Evolutionary conservation across 2,888 invertebrate species (phyloP).

Genomic region (Abrostola tripartita): DNA sequence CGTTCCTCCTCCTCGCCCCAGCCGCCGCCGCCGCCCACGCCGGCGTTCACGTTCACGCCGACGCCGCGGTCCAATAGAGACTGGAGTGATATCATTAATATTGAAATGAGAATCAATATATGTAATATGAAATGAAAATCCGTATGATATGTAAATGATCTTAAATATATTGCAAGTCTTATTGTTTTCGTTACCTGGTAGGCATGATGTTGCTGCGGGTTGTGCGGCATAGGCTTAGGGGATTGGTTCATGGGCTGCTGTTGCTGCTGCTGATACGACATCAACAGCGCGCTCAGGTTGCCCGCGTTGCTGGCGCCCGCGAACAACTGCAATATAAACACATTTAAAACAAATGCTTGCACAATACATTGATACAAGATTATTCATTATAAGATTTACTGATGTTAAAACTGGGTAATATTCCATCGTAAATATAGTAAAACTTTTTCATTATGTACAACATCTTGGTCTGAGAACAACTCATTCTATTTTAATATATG

Average conservation of each 20-base stretch:
- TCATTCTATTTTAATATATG: no score
- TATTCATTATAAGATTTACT: no score
- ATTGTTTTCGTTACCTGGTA: conserved; percentile 75
- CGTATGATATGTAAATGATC: no score
- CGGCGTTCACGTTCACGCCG: conserved; percentile 60
- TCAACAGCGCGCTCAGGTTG: conserved; percentile 80
- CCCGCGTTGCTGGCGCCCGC: conserved; percentile 71
- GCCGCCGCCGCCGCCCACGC: conserved; percentile 55
- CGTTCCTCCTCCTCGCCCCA: conserved; percentile 84
- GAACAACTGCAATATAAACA: conserved; percentile 66
- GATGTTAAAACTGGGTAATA: no score
- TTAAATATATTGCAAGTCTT: neutral
- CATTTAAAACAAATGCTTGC: no score
- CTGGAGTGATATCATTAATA: conserved; percentile 53
- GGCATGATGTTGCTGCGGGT: conserved; percentile 78
- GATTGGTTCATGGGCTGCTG: conserved; percentile 83
- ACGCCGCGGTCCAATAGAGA: conserved; percentile 82
- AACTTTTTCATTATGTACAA: no score
- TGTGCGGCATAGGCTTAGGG: conserved; percentile 82
- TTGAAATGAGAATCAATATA: no score
- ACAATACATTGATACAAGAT: no score
- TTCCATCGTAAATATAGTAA: no score
- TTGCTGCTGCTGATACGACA: conserved; percentile 85
- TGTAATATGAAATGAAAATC: no score
- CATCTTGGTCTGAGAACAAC: no score